Evolutionary conservation across 35 echinoderm and acorn worm genomes (phyloP), one percentile per base, ranked within the genome.

Genomic region (Apostichopus parvimensis): DNA sequence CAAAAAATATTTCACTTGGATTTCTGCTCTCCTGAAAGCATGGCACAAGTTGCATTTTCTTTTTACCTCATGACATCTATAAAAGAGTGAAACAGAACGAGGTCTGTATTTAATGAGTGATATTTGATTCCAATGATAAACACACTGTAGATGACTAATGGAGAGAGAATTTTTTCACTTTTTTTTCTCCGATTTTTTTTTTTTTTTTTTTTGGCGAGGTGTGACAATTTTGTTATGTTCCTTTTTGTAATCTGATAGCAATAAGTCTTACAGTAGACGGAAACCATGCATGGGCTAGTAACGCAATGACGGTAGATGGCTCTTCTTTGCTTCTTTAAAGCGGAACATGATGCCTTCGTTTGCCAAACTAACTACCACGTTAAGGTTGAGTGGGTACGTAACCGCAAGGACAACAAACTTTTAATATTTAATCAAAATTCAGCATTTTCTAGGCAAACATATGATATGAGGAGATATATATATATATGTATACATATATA

Each of bases 341-440:
- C 6, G 79, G 26, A 82, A 8, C 79, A 82, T 56, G 52, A 6
- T 82, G 20, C 15, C 45, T 57, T 82, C 79, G 52, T 57, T 82
- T 53, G 56, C 17, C 79, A 20, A 54, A 10, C 5, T 57, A 82
- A 82, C 52, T 20, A n/a, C 12, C 79, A 45, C 79, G 79, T 82
- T 57, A 54, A 13, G 79, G 79, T 82, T 55, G 79, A 82, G 79
- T 55, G 56, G 79, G 52, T 55, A 82, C 12, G 56, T 82, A 82
- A 82, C 79, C 79, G 79, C 79, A 82, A 82, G 79, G 79, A 82
- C 79, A 82, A 82, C 79, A 82, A 82, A 82, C 79, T 80, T 82
- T 73, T 53, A 82, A 82, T 82, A 57, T 82, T 82, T 56, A 82
- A 82, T 82, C 79, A 82, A 82, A 82, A 56, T 82, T 82, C 79